Base-by-base conservation (phyloP, 2,888 invertebrate species). In the Bombylius major region DNA sequence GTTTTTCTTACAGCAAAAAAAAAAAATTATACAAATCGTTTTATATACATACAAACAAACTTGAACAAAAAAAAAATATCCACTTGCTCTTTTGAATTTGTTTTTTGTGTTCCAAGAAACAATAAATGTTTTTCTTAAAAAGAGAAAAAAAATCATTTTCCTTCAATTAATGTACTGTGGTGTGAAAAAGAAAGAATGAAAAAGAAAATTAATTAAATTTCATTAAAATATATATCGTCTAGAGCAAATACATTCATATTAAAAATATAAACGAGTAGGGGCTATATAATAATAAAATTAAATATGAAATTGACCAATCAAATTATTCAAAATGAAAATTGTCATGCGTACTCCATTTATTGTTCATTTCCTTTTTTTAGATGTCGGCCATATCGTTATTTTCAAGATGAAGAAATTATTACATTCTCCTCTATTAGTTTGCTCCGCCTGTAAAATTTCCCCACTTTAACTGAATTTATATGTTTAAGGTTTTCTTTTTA, bases 171-270 rank as follows among this genome's bases (percentile, higher is more conserved):
- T 33, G 9, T 23, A 9, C 23, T 50, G 7, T 14, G 12, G 45
- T 45, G 23, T 14, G 50, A 11, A 1, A 48, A n/a, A 33, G 45
- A 50, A 42, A 36, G 32, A 39, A 53, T 49, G 49, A 50, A 34
- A 42, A 36, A 44, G 53, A 39, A 53, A 56, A 54, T 56, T 56
- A 56, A 56, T 56, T 56, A 56, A 56, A 56, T 56, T 56, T 50
- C 56, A 56, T 56, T 56, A 56, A 42, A 44, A 50, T n/a, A n/a
- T n/a, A 23, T 23, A 23, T 23, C 23, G 23, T 23, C 23, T 23
- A 1, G 23, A 23, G 3, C 23, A 23, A 23, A 23, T 23, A 1
- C 23, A 23, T 23, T 23, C 23, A 23, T 23, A 23, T 23, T 23
- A 23, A 23, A 23, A 23, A 23, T 23, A 23, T 23, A 23, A 23